These are phyloP conservation scores for Saccostrea echinata DNA, from an alignment of 1,140 invertebrate genomes.

Conservation along the genomic window DNA sequence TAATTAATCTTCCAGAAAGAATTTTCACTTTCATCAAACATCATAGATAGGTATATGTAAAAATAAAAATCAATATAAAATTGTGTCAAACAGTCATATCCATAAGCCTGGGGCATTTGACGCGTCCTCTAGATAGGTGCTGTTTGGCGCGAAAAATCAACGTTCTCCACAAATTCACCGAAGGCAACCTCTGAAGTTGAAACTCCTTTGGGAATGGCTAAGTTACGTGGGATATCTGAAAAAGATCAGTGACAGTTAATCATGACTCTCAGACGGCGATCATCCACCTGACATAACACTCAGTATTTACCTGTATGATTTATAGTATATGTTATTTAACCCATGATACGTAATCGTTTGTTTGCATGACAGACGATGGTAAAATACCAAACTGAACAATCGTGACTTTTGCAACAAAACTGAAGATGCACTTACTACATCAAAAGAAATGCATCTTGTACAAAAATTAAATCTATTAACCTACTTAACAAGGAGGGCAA, in stretches of 20 bases:
- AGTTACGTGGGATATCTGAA: neutral
- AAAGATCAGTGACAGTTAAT: neutral
- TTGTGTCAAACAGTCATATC: neutral
- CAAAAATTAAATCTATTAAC: neutral
- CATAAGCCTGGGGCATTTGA: neutral
- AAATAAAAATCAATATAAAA: constrained; percentile 18
- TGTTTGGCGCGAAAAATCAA: neutral
- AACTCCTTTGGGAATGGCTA: neutral
- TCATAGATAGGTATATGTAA: constrained; percentile 16
- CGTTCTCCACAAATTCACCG: neutral
- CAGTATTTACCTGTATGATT: neutral
- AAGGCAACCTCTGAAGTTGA: neutral
- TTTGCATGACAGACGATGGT: neutral
- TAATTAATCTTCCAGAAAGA: constrained; percentile 30
- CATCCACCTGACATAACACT: neutral
- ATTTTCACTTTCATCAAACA: constrained; percentile 17
- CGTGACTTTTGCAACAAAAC: neutral
- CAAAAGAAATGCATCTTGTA: neutral
- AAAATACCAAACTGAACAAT: neutral
- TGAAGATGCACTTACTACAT: neutral
- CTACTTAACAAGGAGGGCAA: neutral
- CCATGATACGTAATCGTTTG: neutral
- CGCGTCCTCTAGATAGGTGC: neutral
- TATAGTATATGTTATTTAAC: neutral
- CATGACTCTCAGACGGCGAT: neutral